Base-by-base conservation (phyloP, 2,113 vertebrate genomes). In the Muscicapa adusta region DNA sequence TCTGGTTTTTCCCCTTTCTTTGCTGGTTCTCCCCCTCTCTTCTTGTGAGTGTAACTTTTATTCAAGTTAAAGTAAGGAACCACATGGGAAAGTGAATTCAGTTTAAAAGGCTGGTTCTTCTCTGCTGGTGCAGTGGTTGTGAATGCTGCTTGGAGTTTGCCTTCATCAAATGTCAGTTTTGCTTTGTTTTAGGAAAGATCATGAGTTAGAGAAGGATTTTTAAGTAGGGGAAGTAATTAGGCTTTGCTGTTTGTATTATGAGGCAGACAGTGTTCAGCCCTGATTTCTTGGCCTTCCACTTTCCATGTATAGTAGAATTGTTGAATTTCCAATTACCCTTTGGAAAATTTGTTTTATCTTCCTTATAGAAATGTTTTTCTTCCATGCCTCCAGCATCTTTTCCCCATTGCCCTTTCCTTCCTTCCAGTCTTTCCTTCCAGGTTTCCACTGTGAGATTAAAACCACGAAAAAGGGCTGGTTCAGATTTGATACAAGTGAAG, bases 351-450 rank as follows among this genome's bases (percentile, higher is more conserved):
- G 29, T 48, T 91, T 76, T 88, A 66, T 36, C 47, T 80, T 85
- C 65, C 43, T 85, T n/a, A 43, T 31, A 81, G 45, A 79, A 88
- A 45, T 65, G n/a, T 70, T 89, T 94, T 93, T 62, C 92, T 78
- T 90, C 85, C 50, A 12, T 1, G 2, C 45, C 25, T 94, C 71
- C 50, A 66, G 45, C 23, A 1, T 74, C 89, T 88, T 90, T 79
- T 94, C 78, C 58, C 62, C 2, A 2, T 83, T 66, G 38, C 51
- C 23, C 29, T 88, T 85, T 56, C 12, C 34, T 87, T 91, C 25
- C 78, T 94, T 84, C 66, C 81, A 93, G 77, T 51, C 66, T 45
- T 65, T 88, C 31, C 50, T 88, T 95, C 88, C 95, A 96, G 79
- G 22, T 96, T 96, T 96, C 91, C 72, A 17, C 29, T 62, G 40